Evolutionary conservation across 2,797 vertebrate species (phyloP).

Genomic region (Danio jaintianensis): DNA sequence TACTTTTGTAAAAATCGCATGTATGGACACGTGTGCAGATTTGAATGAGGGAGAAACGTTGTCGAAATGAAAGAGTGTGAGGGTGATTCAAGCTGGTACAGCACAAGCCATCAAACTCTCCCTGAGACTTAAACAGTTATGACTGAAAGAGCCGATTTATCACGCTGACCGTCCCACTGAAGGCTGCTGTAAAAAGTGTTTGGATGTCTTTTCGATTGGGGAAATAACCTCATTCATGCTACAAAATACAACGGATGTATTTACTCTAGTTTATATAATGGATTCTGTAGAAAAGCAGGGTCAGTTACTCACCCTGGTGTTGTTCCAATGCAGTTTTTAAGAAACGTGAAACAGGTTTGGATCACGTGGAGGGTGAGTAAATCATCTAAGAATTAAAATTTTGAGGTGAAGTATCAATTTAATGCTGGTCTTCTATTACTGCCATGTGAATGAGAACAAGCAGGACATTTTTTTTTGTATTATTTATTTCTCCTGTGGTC

Average conservation of each 20-base stretch:
- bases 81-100: conserved; percentile 15
- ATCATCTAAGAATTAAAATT: no score
- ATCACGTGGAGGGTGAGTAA: no score
- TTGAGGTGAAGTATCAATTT: no score
- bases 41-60: conserved; percentile 9
- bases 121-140: conserved; percentile 15
- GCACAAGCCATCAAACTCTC: conserved; percentile 24
- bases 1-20: neutral
- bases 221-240: conserved; percentile 2
- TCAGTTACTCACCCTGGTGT: no score
- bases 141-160: conserved; percentile 34
- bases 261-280: neutral
- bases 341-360: no score
- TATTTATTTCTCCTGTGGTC: neutral
- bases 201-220: neutral
- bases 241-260: conserved; percentile 25
- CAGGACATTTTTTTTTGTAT: no score
- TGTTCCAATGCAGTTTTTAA: no score
- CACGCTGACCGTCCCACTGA: neutral
- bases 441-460: no score
- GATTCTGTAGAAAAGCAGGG: neutral
- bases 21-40: conserved; percentile 22
- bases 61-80: conserved; percentile 35
- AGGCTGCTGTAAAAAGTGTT: neutral
- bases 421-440: no score